Evolutionary conservation across 2,888 invertebrate genomes (phyloP), one percentile per base, ranked within the genome.

Genomic region (Pristionchus maxplancki): DNA sequence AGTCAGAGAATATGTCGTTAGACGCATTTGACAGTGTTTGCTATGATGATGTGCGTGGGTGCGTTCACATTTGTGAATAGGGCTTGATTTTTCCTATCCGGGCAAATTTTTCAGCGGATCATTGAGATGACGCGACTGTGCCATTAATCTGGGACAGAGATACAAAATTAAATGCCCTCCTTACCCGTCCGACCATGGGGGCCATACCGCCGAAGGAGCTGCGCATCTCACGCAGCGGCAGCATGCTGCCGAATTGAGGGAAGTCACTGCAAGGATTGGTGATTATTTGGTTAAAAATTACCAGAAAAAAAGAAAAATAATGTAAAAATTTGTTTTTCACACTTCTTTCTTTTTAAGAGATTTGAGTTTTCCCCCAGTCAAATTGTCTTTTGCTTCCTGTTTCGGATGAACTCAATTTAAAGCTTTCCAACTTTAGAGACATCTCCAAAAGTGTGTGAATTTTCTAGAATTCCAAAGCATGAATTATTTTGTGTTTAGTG

Each of bases 221-320:
- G 24, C 74, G 74, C 74, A 44, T 78, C 74, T 40, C 74, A 17
- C 74, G 74, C 20, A 78, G 20, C 1, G 74, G 74, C 17, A 78
- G n/a, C 74, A 44, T 78, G 74, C 24, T 71, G 34, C 67, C 67
- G 67, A 78, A 78, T n/a, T 78, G 74, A 11, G 74, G 5, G 44
- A 78, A 78, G 74, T 78, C 74, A 11, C 74, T 78, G 74, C 6
- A 78, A 71, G n/a, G n/a, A n/a, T n/a, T n/a, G n/a, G n/a, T n/a
- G n/a, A n/a, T n/a, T n/a, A n/a, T n/a, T n/a, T n/a, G n/a, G n/a
- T n/a, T n/a, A n/a, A n/a, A n/a, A n/a, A n/a, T n/a, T n/a, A n/a
- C n/a, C n/a, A n/a, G n/a, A n/a, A n/a, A n/a, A n/a, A n/a, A n/a
- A n/a, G n/a, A n/a, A n/a, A n/a, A n/a, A n/a, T n/a, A n/a, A n/a